phyloP scores from a whole-genome alignment of 2,797 vertebrate species.

The Limosa lapponica region DNA sequence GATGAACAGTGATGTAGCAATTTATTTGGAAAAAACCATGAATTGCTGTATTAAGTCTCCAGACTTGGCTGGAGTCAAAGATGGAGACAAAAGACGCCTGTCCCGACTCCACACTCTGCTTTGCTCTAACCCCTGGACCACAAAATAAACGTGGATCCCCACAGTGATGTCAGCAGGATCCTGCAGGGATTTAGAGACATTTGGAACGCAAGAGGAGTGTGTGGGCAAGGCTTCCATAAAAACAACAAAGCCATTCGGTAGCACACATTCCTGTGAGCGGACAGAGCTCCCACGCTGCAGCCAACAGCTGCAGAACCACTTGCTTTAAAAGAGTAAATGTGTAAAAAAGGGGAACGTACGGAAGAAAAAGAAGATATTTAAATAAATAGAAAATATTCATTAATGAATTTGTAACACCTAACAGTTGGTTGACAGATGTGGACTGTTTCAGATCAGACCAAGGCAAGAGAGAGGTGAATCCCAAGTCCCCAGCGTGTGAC shows the following conservation, averaged over 20 bases:
- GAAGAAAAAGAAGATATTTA: background rate
- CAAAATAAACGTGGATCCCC: background rate
- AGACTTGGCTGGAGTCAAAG: background rate
- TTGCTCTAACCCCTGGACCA: background rate
- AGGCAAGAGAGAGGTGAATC: background rate
- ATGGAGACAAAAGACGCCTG: background rate
- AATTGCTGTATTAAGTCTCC: background rate
- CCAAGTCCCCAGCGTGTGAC: accelerated
- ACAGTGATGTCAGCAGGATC: background rate
- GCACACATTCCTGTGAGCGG: background rate
- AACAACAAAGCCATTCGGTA: background rate
- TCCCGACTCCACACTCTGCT: background rate
- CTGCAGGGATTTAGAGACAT: background rate
- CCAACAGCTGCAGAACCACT: background rate
- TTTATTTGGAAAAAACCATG: background rate
- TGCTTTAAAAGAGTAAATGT: background rate
- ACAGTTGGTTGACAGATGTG: background rate
- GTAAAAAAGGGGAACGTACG: accelerated
- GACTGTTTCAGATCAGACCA: background rate
- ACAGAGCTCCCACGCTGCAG: background rate
- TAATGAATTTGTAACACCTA: background rate
- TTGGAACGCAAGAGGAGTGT: background rate
- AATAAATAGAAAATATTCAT: background rate
- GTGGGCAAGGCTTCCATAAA: background rate
- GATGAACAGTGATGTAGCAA: background rate